A percentile compares a stretch with the other conserved stretches of the same genome.
These are phyloP conservation scores for Scelioninae gen. 1 DNA, from an alignment of 2,888 invertebrate genomes.

Conservation along the genomic window DNA sequence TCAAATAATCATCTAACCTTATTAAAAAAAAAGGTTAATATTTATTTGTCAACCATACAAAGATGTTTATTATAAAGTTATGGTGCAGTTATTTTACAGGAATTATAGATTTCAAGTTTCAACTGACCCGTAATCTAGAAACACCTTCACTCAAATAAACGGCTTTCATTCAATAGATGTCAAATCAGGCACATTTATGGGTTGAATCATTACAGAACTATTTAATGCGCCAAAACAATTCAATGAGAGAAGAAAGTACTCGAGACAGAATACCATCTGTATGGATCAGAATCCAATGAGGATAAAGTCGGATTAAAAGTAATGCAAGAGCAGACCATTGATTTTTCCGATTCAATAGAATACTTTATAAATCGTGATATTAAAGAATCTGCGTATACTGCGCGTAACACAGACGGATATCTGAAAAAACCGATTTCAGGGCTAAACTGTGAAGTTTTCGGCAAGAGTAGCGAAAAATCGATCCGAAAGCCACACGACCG, in stretches of 20 bases:
- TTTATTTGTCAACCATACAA: too few species aligned
- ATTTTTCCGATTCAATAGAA: conserved; percentile 55
- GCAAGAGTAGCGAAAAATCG: conserved; percentile 5
- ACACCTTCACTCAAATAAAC: background rate
- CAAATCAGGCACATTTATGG: conserved; percentile 57
- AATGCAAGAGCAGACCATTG: conserved; percentile 47
- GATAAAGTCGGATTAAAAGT: conserved; percentile 62
- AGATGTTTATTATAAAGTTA: too few species aligned
- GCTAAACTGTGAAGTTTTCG: conserved; percentile 26
- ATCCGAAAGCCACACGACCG: background rate
- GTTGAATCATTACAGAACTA: conserved; percentile 51
- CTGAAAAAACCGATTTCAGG: conserved; percentile 20
- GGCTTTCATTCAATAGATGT: conserved; percentile 64
- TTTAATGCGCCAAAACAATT: conserved; percentile 50
- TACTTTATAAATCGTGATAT: conserved; percentile 40
- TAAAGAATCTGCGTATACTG: conserved; percentile 38
- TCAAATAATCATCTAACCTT: too few species aligned
- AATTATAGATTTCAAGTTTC: too few species aligned
- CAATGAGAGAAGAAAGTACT: conserved; percentile 35
- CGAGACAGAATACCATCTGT: conserved; percentile 49
- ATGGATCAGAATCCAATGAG: conserved; percentile 58
- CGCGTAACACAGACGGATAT: conserved; percentile 14
- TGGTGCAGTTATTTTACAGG: too few species aligned
- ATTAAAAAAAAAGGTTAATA: too few species aligned
- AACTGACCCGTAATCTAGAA: too few species aligned